Conservation (phyloP, 2,113 vertebrate genomes). For the Neodon shergylaensis region DNA sequence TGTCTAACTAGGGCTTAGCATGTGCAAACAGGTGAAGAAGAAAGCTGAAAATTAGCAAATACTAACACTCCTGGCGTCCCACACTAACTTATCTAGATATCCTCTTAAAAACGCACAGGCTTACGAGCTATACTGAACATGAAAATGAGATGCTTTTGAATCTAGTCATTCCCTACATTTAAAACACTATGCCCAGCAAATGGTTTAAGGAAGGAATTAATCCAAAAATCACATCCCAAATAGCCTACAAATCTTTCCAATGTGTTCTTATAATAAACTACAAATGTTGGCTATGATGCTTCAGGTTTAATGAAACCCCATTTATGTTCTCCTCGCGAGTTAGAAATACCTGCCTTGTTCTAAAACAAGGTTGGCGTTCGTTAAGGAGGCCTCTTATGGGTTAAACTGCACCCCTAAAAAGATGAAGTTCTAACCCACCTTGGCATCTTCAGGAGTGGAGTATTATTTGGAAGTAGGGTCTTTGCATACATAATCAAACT, state of each 20-base stretch:
- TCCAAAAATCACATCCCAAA: constrained; percentile 65
- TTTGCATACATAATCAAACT: neutral
- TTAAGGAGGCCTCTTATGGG: neutral
- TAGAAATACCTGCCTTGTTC: constrained; percentile 48
- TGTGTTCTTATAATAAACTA: constrained; percentile 60
- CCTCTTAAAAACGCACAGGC: neutral
- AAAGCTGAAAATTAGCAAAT: neutral
- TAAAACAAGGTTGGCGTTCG: constrained; percentile 14
- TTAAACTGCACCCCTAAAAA: neutral
- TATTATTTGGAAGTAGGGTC: constrained; percentile 27
- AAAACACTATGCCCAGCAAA: constrained; percentile 61
- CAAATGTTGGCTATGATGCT: constrained; percentile 59
- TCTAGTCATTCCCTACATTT: constrained; percentile 57
- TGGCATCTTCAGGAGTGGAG: neutral
- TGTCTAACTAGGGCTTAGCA: constrained; percentile 13
- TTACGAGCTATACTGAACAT: constrained; percentile 42
- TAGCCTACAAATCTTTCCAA: constrained; percentile 62
- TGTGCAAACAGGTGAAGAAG: constrained; percentile 13
- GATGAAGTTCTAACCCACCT: neutral
- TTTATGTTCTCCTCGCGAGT: neutral
- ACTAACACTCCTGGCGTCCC: neutral
- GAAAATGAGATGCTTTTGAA: constrained; percentile 63
- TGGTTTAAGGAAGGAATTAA: constrained; percentile 68
- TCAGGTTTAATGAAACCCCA: constrained; percentile 46
- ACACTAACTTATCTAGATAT: neutral